Evolutionary conservation across 2,113 vertebrate genomes (phyloP).

Genomic region (Salvelinus fontinalis): DNA sequence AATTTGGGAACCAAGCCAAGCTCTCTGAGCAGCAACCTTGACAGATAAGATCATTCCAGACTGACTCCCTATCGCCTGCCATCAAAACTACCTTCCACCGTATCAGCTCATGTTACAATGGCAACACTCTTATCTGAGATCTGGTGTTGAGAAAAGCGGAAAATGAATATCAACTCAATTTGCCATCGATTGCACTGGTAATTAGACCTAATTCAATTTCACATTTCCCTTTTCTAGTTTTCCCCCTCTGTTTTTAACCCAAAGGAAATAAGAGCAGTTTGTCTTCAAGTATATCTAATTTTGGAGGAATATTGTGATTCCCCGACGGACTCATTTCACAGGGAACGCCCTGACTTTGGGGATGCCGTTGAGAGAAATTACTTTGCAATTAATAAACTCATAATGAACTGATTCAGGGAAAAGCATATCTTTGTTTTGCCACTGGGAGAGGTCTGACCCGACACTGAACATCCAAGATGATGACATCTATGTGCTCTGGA

Average conservation of each 20-base stretch:
- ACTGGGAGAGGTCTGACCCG: neutral
- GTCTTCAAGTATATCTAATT: constrained; percentile 51
- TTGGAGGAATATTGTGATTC: constrained; percentile 45
- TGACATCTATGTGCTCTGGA: too few relatives aligned
- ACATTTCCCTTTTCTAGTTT: constrained; percentile 11
- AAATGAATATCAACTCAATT: constrained; percentile 66
- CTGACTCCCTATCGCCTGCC: constrained; percentile 48
- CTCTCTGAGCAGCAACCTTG: constrained; percentile 31
- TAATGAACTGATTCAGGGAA: constrained; percentile 12
- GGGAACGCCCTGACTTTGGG: constrained; percentile 26
- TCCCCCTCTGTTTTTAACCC: constrained; percentile 44
- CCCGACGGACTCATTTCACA: constrained; percentile 19
- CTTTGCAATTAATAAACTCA: constrained; percentile 4
- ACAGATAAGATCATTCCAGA: constrained; percentile 56
- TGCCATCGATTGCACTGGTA: constrained; percentile 59
- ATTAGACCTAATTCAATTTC: constrained; percentile 67
- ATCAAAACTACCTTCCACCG: constrained; percentile 32
- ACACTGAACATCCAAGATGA: neutral
- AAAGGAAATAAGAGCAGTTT: constrained; percentile 54
- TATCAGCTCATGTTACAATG: constrained; percentile 56
- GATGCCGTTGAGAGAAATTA: constrained; percentile 6
- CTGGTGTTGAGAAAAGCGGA: constrained; percentile 60
- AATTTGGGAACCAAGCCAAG: constrained; percentile 61
- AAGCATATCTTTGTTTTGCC: constrained; percentile 2
- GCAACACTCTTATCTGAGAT: constrained; percentile 49